A percentile compares a stretch with the other conserved stretches of the same genome.
These are phyloP conservation scores for Drosophila kikkawai DNA, from an alignment of 1,140 invertebrate genomes.

Conservation along the genomic window DNA sequence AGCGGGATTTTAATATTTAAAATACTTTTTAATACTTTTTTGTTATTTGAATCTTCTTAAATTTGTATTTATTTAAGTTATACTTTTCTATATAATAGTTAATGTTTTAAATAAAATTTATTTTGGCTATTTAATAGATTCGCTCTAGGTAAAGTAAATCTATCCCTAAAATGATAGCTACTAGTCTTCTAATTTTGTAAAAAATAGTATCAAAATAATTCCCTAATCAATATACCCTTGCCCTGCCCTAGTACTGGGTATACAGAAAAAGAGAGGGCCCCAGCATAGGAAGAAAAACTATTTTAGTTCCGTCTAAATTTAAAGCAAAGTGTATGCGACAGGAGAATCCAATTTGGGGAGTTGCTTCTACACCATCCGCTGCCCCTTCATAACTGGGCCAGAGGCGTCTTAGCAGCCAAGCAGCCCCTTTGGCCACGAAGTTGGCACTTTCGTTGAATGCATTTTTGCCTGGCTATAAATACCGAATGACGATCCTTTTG, in stretches of 20 bases:
- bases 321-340: slow-evolving; percentile 21
- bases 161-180: neutral
- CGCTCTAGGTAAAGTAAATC: neutral
- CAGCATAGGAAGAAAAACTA: slow-evolving; percentile 29
- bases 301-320: slow-evolving; percentile 51
- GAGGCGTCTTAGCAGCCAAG: slow-evolving; percentile 9
- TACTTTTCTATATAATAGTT: no score
- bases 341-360: slow-evolving; percentile 31
- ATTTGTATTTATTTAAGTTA: neutral
- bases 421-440: slow-evolving; percentile 13
- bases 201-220: neutral
- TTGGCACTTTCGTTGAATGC: slow-evolving; percentile 47
- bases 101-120: no score
- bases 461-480: slow-evolving; percentile 52
- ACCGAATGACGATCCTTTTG: slow-evolving; percentile 54
- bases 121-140: neutral
- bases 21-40: neutral
- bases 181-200: neutral
- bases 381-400: slow-evolving; percentile 66
- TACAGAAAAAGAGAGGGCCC: neutral
- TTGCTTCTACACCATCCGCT: slow-evolving; percentile 10
- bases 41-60: neutral
- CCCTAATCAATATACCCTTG: neutral
- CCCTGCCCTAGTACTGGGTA: neutral
- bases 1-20: neutral